A percentile compares a stretch with the other conserved stretches of the same genome.
phyloP scores from a whole-genome alignment of 2,797 vertebrate genomes.

The Merluccius polli region DNA sequence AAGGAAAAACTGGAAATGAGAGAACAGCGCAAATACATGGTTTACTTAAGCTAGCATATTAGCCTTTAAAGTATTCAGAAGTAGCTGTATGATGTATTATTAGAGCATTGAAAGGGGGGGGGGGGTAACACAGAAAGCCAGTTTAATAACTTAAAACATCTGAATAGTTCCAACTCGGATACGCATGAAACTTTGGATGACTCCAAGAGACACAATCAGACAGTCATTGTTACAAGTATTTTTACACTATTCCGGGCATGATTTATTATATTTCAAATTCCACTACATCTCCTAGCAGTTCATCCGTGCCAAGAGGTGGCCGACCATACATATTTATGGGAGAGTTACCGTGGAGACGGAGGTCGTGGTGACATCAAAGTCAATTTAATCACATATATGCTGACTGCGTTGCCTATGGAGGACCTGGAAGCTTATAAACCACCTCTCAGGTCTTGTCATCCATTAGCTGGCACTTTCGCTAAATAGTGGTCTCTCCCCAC shows the following conservation, averaged over 20 bases:
- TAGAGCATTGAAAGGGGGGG: not conserved
- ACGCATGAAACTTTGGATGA: not conserved
- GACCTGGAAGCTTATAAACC: constrained; percentile 6
- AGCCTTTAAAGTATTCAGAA: constrained; percentile 37
- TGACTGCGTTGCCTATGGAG: constrained; percentile 21
- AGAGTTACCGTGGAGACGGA: constrained; percentile 51
- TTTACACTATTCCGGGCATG: not conserved
- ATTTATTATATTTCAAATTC: not conserved
- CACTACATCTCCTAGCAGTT: not conserved
- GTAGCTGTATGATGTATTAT: not conserved
- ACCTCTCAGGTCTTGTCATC: constrained; percentile 28
- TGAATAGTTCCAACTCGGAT: not conserved
- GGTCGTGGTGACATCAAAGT: constrained; percentile 64
- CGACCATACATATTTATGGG: constrained; percentile 47
- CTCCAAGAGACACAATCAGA: not conserved
- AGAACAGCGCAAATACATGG: constrained; percentile 39
- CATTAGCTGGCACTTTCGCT: constrained; percentile 2
- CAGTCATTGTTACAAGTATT: not conserved
- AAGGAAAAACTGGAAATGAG: constrained; percentile 6
- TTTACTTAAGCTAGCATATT: constrained; percentile 41
- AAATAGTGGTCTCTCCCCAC: not conserved
- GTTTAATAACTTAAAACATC: not conserved
- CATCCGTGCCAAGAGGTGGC: constrained; percentile 36
- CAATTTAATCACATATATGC: constrained; percentile 70
- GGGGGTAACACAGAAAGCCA: not conserved